phyloP scores from a whole-genome alignment of 2,797 vertebrate genomes.

The Monodelphis domestica region DNA sequence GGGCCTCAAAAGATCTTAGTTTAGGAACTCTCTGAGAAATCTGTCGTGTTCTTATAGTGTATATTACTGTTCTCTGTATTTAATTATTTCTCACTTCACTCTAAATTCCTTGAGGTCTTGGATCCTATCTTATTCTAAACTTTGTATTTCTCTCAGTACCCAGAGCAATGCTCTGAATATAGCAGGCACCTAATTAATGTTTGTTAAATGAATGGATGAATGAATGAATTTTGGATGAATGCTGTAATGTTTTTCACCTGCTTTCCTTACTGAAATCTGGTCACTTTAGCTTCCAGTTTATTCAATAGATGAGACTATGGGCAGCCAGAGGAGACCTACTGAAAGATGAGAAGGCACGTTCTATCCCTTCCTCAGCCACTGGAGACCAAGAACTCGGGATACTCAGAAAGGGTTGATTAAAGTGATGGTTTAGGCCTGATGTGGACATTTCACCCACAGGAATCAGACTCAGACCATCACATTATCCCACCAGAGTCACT shows the following conservation, averaged over 20 bases:
- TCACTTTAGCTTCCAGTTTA: background rate
- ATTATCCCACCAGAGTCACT: background rate
- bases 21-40: background rate
- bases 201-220: background rate
- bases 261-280: background rate
- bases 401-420: background rate
- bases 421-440: slow-evolving; percentile 10
- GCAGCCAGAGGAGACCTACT: background rate
- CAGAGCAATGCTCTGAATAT: background rate
- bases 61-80: too few relatives aligned
- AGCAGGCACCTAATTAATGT: background rate
- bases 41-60: background rate
- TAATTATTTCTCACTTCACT: background rate
- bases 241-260: background rate
- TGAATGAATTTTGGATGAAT: background rate
- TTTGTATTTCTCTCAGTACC: background rate
- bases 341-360: background rate
- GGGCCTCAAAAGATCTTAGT: background rate
- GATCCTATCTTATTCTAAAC: background rate
- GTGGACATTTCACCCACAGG: background rate
- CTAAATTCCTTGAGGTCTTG: background rate
- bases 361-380: background rate
- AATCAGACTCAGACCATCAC: background rate
- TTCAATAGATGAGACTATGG: background rate
- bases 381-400: background rate